phyloP scores from a whole-genome alignment of 1,140 invertebrate genomes.

The Brachionus paranguensis region DNA sequence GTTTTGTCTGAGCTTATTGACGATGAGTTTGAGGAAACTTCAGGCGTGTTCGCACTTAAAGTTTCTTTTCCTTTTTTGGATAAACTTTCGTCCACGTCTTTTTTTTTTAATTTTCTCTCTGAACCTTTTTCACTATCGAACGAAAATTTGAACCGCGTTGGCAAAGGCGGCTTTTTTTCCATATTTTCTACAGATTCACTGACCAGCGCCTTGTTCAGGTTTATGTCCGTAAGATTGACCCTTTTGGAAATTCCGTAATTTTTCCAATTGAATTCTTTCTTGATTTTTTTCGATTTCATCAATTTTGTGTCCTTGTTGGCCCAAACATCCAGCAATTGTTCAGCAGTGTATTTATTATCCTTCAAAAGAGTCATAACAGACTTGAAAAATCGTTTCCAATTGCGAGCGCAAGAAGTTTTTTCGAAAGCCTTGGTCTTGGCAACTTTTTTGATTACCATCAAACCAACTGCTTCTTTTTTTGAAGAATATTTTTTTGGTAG shows the following conservation, averaged over 20 bases:
- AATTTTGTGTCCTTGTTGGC: background rate
- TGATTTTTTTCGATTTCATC: conserved; percentile 4
- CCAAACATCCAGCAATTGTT: conserved; percentile 11
- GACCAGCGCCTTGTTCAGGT: background rate
- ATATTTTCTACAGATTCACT: background rate
- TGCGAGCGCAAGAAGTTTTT: conserved; percentile 84
- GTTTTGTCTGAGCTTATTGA: background rate
- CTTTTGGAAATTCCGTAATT: background rate
- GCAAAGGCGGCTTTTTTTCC: background rate
- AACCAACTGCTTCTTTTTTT: conserved; percentile 63
- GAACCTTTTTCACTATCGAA: background rate
- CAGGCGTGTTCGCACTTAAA: background rate
- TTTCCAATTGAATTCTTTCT: background rate
- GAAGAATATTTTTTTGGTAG: conserved; percentile 59
- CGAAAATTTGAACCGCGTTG: background rate
- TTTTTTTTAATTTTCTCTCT: background rate
- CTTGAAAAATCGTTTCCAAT: conserved; percentile 69
- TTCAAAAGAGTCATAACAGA: background rate
- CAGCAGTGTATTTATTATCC: background rate
- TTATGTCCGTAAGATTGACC: background rate
- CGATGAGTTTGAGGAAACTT: background rate
- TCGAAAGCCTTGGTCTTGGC: conserved; percentile 90
- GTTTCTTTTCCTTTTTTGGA: background rate
- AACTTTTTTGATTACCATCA: conserved; percentile 96
- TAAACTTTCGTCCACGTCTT: conserved; percentile 17